These are phyloP conservation scores for Polymixis lichenea DNA, from an alignment of 2,888 invertebrate genomes.

Conservation along the genomic window DNA sequence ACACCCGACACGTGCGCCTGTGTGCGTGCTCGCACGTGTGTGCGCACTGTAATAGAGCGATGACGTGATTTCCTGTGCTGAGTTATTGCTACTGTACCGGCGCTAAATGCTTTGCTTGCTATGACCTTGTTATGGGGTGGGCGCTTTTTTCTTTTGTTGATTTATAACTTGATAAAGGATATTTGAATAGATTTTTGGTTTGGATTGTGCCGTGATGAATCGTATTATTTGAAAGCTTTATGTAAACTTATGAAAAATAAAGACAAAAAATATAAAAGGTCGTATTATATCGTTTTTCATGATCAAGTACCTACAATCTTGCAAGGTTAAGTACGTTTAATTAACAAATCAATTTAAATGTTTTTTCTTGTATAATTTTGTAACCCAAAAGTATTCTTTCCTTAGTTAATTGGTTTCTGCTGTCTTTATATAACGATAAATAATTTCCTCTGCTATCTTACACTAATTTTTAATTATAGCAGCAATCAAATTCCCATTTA, in stretches of 20 bases:
- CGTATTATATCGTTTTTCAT: neutral
- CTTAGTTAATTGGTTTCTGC: conserved; percentile 39
- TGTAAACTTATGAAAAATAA: neutral
- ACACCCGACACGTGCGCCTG: conserved; percentile 61
- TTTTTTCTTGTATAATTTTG: conserved; percentile 26
- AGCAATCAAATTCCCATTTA: conserved; percentile 63
- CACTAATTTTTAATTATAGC: conserved; percentile 59
- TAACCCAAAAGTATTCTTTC: conserved; percentile 10
- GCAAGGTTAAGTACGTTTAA: conserved; percentile 10
- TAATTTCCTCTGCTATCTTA: conserved; percentile 53
- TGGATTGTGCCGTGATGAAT: neutral
- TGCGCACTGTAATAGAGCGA: conserved; percentile 89
- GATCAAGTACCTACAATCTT: neutral
- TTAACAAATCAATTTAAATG: conserved; percentile 35
- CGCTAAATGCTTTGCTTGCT: conserved; percentile 84
- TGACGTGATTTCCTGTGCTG: conserved; percentile 91
- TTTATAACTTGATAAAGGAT: neutral
- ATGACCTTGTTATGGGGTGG: conserved; percentile 77
- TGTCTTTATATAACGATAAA: conserved; percentile 48
- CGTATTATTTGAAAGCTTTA: too few relatives aligned
- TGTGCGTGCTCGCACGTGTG: conserved; percentile 64
- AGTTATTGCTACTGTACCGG: conserved; percentile 90
- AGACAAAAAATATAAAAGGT: neutral
- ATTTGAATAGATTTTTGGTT: neutral
- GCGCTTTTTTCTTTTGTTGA: neutral